These are phyloP conservation scores for Orchestia grillus DNA, from an alignment of 1,140 invertebrate genomes.

Conservation along the genomic window DNA sequence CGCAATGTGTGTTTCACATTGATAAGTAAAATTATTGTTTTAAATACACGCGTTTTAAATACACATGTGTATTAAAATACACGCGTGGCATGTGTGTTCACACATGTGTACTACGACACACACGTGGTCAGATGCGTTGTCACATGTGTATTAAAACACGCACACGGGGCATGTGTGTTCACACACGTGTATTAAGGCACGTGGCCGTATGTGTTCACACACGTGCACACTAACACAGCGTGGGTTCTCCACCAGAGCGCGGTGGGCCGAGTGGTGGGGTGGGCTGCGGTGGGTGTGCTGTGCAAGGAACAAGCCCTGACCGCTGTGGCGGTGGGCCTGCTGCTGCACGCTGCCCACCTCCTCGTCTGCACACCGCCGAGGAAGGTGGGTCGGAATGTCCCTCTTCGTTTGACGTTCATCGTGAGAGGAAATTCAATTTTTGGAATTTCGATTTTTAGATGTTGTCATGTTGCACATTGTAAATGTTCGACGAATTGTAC, in stretches of 20 bases:
- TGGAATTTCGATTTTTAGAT: neutral
- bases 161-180: too few species aligned
- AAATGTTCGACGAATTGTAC: neutral
- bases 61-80: too few species aligned
- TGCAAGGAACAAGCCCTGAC: constrained; percentile 94
- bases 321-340: constrained; percentile 84
- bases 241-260: constrained; percentile 34
- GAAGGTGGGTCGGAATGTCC: constrained; percentile 64
- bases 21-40: too few species aligned
- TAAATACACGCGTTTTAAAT: too few species aligned
- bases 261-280: constrained; percentile 75
- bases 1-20: too few species aligned
- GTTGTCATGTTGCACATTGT: neutral
- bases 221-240: too few species aligned
- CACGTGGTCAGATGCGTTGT: too few species aligned
- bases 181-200: too few species aligned
- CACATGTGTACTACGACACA: too few species aligned
- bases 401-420: neutral
- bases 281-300: constrained; percentile 78
- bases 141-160: too few species aligned
- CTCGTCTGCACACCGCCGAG: constrained; percentile 67
- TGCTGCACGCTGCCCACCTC: constrained; percentile 80
- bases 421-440: neutral
- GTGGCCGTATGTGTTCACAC: too few species aligned
- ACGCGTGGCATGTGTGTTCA: too few species aligned